A percentile compares a stretch with the other conserved stretches of the same genome.
Conservation (phyloP, 2,888 invertebrate genomes). For the Agrilus cyanescens region DNA sequence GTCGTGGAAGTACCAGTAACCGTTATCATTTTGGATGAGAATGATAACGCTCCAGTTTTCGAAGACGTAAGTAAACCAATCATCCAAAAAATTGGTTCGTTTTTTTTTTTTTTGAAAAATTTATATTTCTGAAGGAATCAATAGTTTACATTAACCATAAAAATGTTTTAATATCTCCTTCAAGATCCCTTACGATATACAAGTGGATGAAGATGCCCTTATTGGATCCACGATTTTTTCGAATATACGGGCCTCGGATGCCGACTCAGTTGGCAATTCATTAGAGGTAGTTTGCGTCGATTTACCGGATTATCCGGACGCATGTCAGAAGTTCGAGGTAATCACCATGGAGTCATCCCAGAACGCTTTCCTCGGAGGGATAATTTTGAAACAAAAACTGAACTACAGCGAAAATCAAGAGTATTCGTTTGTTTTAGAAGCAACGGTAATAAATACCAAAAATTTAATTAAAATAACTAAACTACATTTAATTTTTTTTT, state of each 20-base stretch:
- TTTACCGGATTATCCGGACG: constrained; percentile 51
- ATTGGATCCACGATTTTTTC: constrained; percentile 61
- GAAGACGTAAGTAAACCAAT: constrained; percentile 47
- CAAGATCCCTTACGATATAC: constrained; percentile 70
- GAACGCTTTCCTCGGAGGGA: constrained; percentile 57
- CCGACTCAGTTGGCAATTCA: constrained; percentile 68
- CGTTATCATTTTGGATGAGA: constrained; percentile 77
- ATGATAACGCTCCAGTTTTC: constrained; percentile 77
- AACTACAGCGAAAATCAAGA: constrained; percentile 69
- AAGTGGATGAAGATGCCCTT: constrained; percentile 63
- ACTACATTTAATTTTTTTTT: constrained; percentile 7
- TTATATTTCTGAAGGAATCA: background rate
- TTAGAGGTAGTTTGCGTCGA: constrained; percentile 59
- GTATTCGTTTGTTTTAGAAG: constrained; percentile 64
- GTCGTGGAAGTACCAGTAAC: constrained; percentile 64
- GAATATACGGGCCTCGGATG: constrained; percentile 64
- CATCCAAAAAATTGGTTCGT: background rate
- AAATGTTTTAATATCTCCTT: too few relatives aligned
- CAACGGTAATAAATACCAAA: constrained; percentile 46
- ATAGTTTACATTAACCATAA: too few relatives aligned
- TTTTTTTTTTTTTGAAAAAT: background rate
- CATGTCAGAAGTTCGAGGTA: constrained; percentile 60
- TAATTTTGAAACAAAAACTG: constrained; percentile 56
- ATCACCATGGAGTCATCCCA: constrained; percentile 50
- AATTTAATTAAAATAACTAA: background rate